Evolutionary conservation across 92 coral and sea anemone genomes (phyloP).

Genomic region (Palythoa grandis): DNA sequence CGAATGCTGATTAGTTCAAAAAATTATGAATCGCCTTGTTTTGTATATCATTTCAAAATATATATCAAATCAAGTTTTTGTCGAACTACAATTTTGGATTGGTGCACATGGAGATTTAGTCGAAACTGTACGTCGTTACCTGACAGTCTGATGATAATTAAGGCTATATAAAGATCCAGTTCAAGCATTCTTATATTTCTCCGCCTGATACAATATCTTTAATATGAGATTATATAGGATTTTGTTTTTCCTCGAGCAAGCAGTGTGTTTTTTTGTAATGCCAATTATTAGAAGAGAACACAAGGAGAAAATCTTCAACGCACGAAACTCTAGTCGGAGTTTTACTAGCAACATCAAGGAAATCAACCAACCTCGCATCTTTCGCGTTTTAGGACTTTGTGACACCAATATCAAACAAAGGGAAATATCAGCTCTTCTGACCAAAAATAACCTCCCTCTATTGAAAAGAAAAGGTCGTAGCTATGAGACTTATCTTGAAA

Average conservation of each 20-base stretch:
- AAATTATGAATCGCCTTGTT: too few species aligned
- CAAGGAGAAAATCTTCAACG: neutral
- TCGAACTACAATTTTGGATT: too few species aligned
- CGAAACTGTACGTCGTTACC: too few species aligned
- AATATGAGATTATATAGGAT: neutral
- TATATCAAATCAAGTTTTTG: too few species aligned
- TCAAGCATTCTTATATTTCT: neutral
- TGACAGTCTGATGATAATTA: too few species aligned
- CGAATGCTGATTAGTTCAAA: too few species aligned
- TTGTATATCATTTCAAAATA: too few species aligned
- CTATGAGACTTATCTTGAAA: too few species aligned
- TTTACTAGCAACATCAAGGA: neutral
- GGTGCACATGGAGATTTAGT: too few species aligned
- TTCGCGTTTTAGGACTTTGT: neutral
- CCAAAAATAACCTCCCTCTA: neutral
- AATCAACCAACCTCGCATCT: neutral
- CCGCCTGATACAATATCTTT: neutral
- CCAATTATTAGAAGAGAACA: neutral
- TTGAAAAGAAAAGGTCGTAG: too few species aligned
- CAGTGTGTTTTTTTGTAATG: neutral
- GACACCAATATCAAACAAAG: neutral
- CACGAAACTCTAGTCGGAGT: neutral
- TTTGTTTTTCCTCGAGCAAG: slow-evolving; percentile 4
- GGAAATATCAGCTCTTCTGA: neutral
- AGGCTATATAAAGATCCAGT: slow-evolving; percentile 30